These are phyloP conservation scores for Triplophysa siluroides DNA, from an alignment of 2,113 vertebrate species.

Conservation along the genomic window DNA sequence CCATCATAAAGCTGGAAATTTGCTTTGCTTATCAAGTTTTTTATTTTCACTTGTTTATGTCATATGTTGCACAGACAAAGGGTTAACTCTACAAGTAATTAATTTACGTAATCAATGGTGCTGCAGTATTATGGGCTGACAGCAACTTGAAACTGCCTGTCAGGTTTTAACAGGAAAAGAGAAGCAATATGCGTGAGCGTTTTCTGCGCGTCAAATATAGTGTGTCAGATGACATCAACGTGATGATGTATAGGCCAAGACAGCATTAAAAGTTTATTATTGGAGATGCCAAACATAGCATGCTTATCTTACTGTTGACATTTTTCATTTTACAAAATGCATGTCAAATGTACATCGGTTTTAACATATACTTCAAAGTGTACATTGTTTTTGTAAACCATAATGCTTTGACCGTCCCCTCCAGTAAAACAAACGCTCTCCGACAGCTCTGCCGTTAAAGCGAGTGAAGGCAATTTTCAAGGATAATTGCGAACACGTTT, in stretches of 20 bases:
- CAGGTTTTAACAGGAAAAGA: background rate
- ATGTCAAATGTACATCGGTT: background rate
- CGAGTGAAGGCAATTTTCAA: conserved; percentile 99
- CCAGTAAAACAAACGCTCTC: conserved; percentile 31
- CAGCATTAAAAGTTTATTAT: background rate
- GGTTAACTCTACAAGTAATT: background rate
- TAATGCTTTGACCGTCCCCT: conserved; percentile 8
- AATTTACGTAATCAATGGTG: background rate
- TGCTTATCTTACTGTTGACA: background rate
- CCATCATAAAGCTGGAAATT: background rate
- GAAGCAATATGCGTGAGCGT: conserved; percentile 4
- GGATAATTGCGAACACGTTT: conserved; percentile 99
- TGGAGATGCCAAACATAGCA: background rate
- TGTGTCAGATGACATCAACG: background rate
- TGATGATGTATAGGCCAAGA: background rate
- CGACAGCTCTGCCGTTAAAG: conserved; percentile 87
- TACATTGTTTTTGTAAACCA: conserved; percentile 8
- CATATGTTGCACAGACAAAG: background rate
- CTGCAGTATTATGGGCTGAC: background rate
- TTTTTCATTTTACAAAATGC: background rate
- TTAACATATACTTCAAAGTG: background rate
- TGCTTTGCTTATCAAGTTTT: background rate
- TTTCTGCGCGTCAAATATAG: background rate
- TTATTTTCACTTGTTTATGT: background rate
- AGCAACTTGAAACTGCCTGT: background rate